These are phyloP conservation scores for Timema podura DNA, from an alignment of 2,888 invertebrate species.

Conservation along the genomic window DNA sequence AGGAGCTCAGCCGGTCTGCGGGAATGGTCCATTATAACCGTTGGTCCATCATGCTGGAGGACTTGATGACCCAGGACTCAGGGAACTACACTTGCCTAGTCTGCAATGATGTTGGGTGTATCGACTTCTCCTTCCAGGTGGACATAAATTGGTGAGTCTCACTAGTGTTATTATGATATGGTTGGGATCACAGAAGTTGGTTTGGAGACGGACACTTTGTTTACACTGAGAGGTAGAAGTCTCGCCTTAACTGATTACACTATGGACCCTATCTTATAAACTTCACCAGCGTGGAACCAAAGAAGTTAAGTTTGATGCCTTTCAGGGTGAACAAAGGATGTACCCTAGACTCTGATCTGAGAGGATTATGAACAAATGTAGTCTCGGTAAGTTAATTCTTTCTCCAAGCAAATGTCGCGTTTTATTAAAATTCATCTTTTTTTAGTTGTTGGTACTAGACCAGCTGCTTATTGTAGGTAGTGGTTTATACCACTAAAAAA, in stretches of 20 bases:
- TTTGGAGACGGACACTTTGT: too few relatives aligned
- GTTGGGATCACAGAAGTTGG: too few relatives aligned
- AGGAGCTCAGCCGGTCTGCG: constrained; percentile 27
- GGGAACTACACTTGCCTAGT: constrained; percentile 54
- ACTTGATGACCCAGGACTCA: constrained; percentile 36
- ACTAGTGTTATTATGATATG: too few relatives aligned
- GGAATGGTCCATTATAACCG: constrained; percentile 10
- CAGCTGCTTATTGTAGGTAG: background rate
- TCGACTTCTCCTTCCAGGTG: constrained; percentile 37
- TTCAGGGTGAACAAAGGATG: too few relatives aligned
- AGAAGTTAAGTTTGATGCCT: too few relatives aligned
- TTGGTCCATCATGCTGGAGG: constrained; percentile 25
- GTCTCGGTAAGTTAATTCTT: background rate
- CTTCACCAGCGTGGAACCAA: too few relatives aligned
- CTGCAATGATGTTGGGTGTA: constrained; percentile 46
- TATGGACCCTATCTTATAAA: too few relatives aligned
- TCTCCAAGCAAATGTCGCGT: background rate
- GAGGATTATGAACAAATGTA: too few relatives aligned
- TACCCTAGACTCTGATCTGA: too few relatives aligned
- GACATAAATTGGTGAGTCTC: constrained; percentile 35
- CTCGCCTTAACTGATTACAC: too few relatives aligned
- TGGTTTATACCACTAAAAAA: too few relatives aligned
- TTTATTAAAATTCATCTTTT: background rate
- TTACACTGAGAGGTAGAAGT: too few relatives aligned
- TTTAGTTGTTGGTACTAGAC: background rate